Evolutionary conservation across 92 coral and sea anemone genomes (phyloP), one percentile per base, ranked within the genome.

Genomic region (Bergia puertoricense): DNA sequence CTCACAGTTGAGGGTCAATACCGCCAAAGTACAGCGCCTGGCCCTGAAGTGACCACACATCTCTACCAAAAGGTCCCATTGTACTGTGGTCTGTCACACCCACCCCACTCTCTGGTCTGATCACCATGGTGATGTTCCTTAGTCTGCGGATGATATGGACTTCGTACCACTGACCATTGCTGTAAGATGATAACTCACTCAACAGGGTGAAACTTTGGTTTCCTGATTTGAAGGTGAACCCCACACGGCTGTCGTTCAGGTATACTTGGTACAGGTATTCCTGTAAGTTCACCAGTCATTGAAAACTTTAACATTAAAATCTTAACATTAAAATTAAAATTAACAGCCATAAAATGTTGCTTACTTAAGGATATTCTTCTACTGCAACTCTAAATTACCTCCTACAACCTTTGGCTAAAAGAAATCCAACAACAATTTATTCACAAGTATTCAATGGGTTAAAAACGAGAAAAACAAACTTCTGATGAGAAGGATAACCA

Each of bases 81-180:
- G 89, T 85, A 43, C 81, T 68, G 74, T 67, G 78, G 69, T 96
- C 96, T 18, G 86, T 79, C 5, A 85, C 76, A 40, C 92, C 95
- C n/a, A 85, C 88, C 40, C 92, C 90, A 80, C 80, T 89, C 62
- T 89, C 90, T 39, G 93, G 94, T 66, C 90, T 91, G 76, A 97
- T 83, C 41, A 88, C 86, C 91, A 97, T 95, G 62, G 96, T 92
- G 8, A 93, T 90, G 23, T 95, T 97, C 74, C 85, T 92, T 73
- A 97, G 95, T 77, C 95, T 91, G 44, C 99, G 96, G 2, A 92
- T 88, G 81, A 94, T 92, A 41, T 86, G 91, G 30, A 95, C 93
- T 46, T 91, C 90, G 76, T 95, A 94, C 99, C 99, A 97, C 88
- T 92, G 95, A 74, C 99, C 99, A 82, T 95, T 88, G 50, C 90